These are phyloP conservation scores for Cochlearius cochlearius DNA, from an alignment of 2,113 vertebrate species.

Conservation along the genomic window DNA sequence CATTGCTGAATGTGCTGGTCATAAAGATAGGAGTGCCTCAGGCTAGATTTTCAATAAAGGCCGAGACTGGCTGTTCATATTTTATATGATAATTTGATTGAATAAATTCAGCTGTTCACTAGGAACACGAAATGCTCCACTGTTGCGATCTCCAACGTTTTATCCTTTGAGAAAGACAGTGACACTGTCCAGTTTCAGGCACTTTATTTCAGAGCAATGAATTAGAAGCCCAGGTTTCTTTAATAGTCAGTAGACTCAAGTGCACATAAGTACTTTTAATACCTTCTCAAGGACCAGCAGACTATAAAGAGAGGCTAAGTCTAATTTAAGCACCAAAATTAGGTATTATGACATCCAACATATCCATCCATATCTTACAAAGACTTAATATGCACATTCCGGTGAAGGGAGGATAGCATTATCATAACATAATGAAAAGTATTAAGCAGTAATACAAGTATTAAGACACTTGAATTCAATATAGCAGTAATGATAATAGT, in stretches of 20 bases:
- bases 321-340: neutral
- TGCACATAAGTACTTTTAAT: neutral
- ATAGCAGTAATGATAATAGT: neutral
- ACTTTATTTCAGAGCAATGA: neutral
- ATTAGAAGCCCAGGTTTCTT: neutral
- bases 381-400: neutral
- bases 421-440: neutral
- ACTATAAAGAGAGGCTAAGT: neutral
- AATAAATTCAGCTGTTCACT: slow-evolving; percentile 33
- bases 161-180: neutral
- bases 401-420: neutral
- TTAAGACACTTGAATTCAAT: neutral
- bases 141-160: neutral
- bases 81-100: neutral
- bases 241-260: neutral
- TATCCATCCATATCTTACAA: neutral
- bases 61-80: neutral
- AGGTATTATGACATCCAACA: neutral
- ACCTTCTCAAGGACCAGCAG: neutral
- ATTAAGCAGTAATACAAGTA: neutral
- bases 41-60: slow-evolving; percentile 57
- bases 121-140: neutral
- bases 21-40: slow-evolving; percentile 4
- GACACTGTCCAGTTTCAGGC: neutral
- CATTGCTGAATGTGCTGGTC: neutral